Base-by-base conservation (phyloP, 1,140 invertebrate genomes). In the Drosophila sechellia region DNA sequence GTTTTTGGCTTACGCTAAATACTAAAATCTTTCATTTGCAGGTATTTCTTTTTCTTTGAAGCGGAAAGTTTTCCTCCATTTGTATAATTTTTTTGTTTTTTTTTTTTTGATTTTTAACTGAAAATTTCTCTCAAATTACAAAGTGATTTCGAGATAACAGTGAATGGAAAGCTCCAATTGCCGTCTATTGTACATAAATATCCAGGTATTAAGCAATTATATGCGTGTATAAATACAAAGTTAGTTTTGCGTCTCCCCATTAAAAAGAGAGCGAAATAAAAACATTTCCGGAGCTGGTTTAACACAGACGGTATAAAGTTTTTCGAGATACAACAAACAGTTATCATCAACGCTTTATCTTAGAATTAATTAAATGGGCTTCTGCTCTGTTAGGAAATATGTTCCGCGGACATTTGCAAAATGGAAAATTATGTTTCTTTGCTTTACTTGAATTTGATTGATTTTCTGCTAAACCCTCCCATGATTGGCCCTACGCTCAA, bases 281-380 rank as follows among this genome's bases (percentile, higher is more conserved):
- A 69, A 70, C 46, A 81, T 75, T 85, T 87, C 84, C 84, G 84
- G 84, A 89, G 84, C 84, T 89, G 68, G 77, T 79, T 87, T 89
- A 89, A 89, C 84, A 89, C 79, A 89, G 84, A 89, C 84, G 60
- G 79, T 84, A 89, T 60, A 89, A 66, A 84, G 80, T 89, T 87
- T 87, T 72, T 80, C 55, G 76, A 84, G 79, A 89, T 87, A 85
- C 69, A 83, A 85, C 77, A 87, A 63, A 77, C 70, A 66, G 69
- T 89, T 89, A 76, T 77, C 70, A 73, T 83, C 37, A 86, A 87
- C 77, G 53, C 66, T 66, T 70, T 60, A 76, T 68, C 77, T 89
- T 89, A 84, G 79, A 89, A 84, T 84, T 84, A 77, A 81, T 77
- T 77, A 68, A 74, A 86, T 77, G 69, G 74, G 54, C 53, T 68